phyloP scores from a whole-genome alignment of 2,888 invertebrate species.

The Chydorus sphaericus region DNA sequence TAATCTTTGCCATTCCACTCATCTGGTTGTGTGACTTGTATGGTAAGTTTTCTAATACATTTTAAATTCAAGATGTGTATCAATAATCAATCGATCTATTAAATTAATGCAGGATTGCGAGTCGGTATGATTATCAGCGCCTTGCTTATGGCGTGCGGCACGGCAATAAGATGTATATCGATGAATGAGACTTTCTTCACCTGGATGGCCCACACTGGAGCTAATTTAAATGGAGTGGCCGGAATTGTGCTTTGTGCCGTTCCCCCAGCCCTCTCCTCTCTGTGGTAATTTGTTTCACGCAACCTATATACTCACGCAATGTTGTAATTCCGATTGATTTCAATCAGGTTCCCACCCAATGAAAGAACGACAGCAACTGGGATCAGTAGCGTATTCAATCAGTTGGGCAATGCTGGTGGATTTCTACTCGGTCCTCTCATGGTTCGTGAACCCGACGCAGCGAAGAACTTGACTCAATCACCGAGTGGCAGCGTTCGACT shows the following conservation, averaged over 20 bases:
- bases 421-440: constrained; percentile 20
- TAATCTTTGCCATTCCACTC: constrained; percentile 14
- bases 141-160: constrained; percentile 13
- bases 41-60: not conserved
- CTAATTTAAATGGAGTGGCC: constrained; percentile 16
- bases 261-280: constrained; percentile 15
- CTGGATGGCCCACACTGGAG: constrained; percentile 14
- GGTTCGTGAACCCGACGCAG: constrained; percentile 14
- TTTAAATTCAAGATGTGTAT: not conserved
- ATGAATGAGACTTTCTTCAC: constrained; percentile 11
- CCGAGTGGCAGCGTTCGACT: not conserved
- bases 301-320: not conserved
- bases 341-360: constrained; percentile 15
- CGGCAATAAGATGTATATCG: constrained; percentile 14
- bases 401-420: constrained; percentile 21
- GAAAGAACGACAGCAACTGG: constrained; percentile 17
- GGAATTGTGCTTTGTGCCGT: constrained; percentile 16
- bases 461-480: not conserved
- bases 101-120: constrained; percentile 7
- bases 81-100: not conserved
- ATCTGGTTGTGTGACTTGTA: constrained; percentile 14
- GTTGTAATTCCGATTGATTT: too few species aligned
- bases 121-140: constrained; percentile 11
- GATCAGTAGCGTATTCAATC: constrained; percentile 18
- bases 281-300: not conserved